Percentiles rank a stretch among this genome's conserved stretches.
These are phyloP conservation scores for Oscheius sp. DNA, from an alignment of 2,888 invertebrate species.

Conservation along the genomic window DNA sequence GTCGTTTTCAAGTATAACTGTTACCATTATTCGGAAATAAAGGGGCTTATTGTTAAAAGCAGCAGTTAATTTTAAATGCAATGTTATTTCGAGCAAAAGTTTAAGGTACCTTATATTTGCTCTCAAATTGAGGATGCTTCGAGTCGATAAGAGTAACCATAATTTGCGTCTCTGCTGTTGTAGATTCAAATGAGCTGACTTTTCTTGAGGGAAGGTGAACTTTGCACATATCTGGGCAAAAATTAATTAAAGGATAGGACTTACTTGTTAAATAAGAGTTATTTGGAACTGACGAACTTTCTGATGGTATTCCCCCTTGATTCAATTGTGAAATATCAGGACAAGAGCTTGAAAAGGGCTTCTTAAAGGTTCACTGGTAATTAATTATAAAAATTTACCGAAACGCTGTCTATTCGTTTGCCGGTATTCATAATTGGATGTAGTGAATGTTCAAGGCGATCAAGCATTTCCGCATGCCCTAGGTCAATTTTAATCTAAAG, in stretches of 20 bases:
- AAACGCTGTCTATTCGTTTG: not conserved
- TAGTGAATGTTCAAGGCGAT: constrained; percentile 27
- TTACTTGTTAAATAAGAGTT: not conserved
- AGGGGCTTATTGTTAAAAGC: not conserved
- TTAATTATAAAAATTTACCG: not conserved
- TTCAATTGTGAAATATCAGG: constrained; percentile 2
- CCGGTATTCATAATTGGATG: constrained; percentile 10
- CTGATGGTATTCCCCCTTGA: not conserved
- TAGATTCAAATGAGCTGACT: constrained; percentile 6
- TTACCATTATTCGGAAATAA: constrained; percentile 24
- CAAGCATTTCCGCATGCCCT: constrained; percentile 49
- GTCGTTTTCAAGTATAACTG: not conserved
- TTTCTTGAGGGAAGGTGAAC: constrained; percentile 8
- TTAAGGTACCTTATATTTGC: constrained; percentile 31
- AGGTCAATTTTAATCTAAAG: constrained; percentile 49
- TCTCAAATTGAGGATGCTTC: constrained; percentile 16
- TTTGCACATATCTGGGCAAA: not conserved
- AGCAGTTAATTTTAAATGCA: not conserved
- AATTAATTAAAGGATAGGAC: not conserved
- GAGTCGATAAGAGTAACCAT: constrained; percentile 13
- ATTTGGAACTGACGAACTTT: constrained; percentile 7
- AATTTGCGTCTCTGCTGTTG: not conserved
- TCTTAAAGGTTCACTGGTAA: constrained; percentile 1
- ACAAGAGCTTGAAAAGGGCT: constrained; percentile 10
- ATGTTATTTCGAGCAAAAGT: not conserved